Evolutionary conservation across 92 coral and sea anemone species (phyloP), one percentile per base, ranked within the genome.

Genomic region (Phenganax marumi): DNA sequence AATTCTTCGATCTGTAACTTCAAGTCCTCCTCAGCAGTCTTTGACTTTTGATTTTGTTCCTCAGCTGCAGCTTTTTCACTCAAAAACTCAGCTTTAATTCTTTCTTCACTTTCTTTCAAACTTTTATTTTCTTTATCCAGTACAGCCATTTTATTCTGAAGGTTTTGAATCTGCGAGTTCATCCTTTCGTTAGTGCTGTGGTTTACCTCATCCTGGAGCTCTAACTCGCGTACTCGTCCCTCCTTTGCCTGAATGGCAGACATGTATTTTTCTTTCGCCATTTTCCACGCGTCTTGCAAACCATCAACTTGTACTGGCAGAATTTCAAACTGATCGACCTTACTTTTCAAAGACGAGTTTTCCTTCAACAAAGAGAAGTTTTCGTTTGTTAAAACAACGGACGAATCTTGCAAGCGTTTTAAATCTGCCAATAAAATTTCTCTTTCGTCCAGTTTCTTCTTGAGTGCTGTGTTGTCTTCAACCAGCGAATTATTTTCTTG

Each of bases 391-490:
- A 52, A 18, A 19, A 50, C 6, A 39, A 17, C 22, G 13, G 52
- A 77, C n/a, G 54, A 46, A 21, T 21, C 21, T 39, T 77, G 71
- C 3, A 77, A 16, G 14, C 61, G 92, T 52, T 90, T 87, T 11
- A 90, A 88, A 24, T 92, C 97, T 13, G 86, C 82, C 39, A 88
- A 76, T 75, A 89, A 76, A 21, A 80, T 89, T 80, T 92, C 93
- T 21, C 86, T 84, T 60, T 95, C 89, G n/a, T 62, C 80, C 6
- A 92, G 70, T 48, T 85, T 89, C 69, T 92, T 91, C 77, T 77
- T 57, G 18, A 77, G 33, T 12, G 50, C 8, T 0, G 23, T 12
- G 18, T 25, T 77, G 22, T 77, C 54, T 33, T 24, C 69, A 9
- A 24, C 66, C 39, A 60, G 62, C 26, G 81, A 33, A 26, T 12